Conservation (phyloP, 2,797 vertebrate genomes). For the Pipistrellus kuhlii region DNA sequence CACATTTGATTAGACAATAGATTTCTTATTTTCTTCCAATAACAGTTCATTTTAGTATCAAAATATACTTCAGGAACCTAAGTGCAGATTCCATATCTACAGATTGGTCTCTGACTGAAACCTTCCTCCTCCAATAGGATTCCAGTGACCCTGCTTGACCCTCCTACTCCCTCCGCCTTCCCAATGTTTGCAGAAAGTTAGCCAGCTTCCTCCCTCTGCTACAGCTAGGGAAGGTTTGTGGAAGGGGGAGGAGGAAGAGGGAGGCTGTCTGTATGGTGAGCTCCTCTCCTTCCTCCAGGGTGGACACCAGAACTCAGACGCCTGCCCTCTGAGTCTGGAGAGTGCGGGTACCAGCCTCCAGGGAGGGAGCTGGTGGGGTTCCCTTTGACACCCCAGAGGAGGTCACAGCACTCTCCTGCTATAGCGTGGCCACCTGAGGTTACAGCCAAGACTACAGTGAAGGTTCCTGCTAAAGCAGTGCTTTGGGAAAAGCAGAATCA, state of each 20-base stretch:
- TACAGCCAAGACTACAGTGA: background rate
- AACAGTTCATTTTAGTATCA: conserved; percentile 29
- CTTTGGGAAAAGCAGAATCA: background rate
- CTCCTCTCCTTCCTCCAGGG: background rate
- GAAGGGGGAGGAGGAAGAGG: background rate
- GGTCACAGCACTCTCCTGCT: background rate
- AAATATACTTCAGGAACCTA: conserved; percentile 2
- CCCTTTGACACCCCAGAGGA: background rate
- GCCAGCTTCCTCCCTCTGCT: background rate
- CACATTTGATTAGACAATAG: background rate
- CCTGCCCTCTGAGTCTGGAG: background rate
- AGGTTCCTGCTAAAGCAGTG: background rate
- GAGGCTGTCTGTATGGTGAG: background rate
- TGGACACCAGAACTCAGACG: background rate
- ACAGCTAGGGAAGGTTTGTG: background rate
- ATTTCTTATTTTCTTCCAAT: background rate
- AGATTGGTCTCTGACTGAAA: background rate
- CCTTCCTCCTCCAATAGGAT: background rate
- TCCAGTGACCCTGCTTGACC: background rate
- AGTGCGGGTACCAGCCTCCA: background rate
- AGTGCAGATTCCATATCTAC: background rate
- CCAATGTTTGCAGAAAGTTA: background rate
- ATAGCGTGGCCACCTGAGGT: background rate
- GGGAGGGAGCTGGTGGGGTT: background rate
- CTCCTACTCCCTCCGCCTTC: background rate